Evolutionary conservation across 2,888 invertebrate species (phyloP), one percentile per base, ranked within the genome.

Genomic region (Mythimna impura): DNA sequence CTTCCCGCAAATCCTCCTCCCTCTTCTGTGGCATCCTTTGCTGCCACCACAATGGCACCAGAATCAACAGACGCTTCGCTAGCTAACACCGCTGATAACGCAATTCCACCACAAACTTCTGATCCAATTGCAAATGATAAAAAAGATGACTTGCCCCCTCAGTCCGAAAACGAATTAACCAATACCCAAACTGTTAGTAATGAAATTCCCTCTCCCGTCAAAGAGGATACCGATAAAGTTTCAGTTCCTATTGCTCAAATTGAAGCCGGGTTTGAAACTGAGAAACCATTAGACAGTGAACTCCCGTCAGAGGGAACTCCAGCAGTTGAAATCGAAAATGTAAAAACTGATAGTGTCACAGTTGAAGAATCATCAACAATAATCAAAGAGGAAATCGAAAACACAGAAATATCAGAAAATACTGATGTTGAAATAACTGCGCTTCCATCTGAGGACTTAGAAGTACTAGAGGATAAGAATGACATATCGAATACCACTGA

Each of bases 1-100:
- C 97, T 98, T 91, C 98, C 98, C 86, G 97, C 97, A 91, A 97
- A 97, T 91, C 97, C 97, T 91, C 98, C 98, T 92, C 98, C 98
- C 87, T 97, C 97, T 90, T 97, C 97, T 94, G 97, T 97, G 95
- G 97, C 97, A 93, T 97, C 97, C 88, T 97, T 98, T 94, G 97
- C 97, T 93, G 97, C 97, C 91, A 97, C 97, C 91, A 97, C 97
- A 82, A 97, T 97, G 97, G 97, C 97, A 91, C 96, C 94, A 87
- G 96, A 96, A 89, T 86, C 93, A 90, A 91, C 94, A 87, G 93
- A 93, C 84, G 93, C 95, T 94, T 93, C 94, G 90, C 93, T 93
- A 90, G 89, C 91, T 93, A 94, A 94, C 91, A 92, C 92, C 87
- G 89, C 94, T 89, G 94, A 92, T 89, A 91, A 91, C 85, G 87